Evolutionary conservation across 92 coral and sea anemone genomes (phyloP).

Genomic region (Porites lobata): DNA sequence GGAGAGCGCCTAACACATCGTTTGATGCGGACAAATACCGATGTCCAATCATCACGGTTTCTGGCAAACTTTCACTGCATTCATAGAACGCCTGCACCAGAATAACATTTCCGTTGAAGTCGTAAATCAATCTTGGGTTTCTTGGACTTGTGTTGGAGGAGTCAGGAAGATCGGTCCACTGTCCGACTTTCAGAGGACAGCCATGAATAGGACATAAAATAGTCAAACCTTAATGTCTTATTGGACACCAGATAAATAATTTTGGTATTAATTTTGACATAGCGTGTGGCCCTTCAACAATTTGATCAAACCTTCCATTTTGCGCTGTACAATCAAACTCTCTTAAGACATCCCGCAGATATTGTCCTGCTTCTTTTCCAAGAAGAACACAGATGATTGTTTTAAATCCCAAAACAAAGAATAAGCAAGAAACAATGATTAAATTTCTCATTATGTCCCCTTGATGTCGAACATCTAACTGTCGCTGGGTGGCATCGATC

Average conservation of each 20-base stretch:
- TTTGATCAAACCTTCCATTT: too few species aligned
- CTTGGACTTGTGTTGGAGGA: conserved; percentile 50
- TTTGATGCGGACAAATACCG: conserved; percentile 24
- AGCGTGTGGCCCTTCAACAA: conserved; percentile 45
- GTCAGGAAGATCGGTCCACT: conserved; percentile 73
- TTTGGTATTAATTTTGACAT: conserved; percentile 69
- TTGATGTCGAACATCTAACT: too few species aligned
- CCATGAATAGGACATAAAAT: conserved; percentile 76
- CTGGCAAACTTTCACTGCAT: conserved; percentile 62
- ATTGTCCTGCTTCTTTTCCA: too few species aligned
- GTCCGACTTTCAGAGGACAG: conserved; percentile 69
- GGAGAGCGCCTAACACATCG: too few species aligned
- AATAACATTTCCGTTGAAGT: conserved; percentile 76
- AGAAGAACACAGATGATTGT: too few species aligned
- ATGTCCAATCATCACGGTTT: conserved; percentile 6
- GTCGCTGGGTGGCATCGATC: too few species aligned
- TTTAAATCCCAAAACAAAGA: too few species aligned
- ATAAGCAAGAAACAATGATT: too few species aligned
- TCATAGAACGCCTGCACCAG: conserved; percentile 70
- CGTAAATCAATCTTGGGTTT: conserved; percentile 81
- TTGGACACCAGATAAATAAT: conserved; percentile 82
- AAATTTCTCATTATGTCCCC: too few species aligned
- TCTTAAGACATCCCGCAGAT: too few species aligned
- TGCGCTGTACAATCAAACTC: too few species aligned
- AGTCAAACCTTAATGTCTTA: conserved; percentile 62